Base-by-base conservation (phyloP, 2,888 invertebrate species). In the Kryphioiulus occultus region DNA sequence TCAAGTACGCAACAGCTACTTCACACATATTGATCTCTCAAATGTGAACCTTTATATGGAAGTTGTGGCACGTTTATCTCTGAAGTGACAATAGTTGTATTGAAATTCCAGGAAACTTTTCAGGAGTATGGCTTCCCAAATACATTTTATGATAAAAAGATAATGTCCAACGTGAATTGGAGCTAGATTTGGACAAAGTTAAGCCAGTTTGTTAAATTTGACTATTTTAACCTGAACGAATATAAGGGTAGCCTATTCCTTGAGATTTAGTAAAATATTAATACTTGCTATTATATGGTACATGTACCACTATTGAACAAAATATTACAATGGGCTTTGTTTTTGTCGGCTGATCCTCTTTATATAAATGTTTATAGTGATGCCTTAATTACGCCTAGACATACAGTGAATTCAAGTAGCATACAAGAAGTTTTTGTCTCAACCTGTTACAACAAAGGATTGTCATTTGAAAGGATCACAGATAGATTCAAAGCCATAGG, bases 361-460 rank as follows among this genome's bases (percentile, higher is more conserved):
- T n/a, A n/a, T 59, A 68, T 26, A 12, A 15, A 59, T 22, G 22
- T 17, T 17, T 47, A 12, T 59, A 59, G n/a, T 7, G 22, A 15
- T 9, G 0, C 4, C 22, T 7, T 26, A 68, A 68, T 68, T 68
- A 9, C 22, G 26, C 68, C 26, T 68, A 68, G 9, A 68, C 26
- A 15, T 68, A 26, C 68, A 68, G 22, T 59, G 59, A 22, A 59
- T 26, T 26, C 26, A 9, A 10, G 68, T 68, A 68, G 68, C 12
- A n/a, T 12, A 9, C 68, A 68, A 68, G 12, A 26, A 26, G 26
- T 68, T 68, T 26, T 68, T 26, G 26, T 68, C 26, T 26, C 68
- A 68, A 68, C 68, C 68, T 68, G 68, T 68, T 68, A 68, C 26
- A 68, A 68, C 68, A 68, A 68, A 26, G 68, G 68, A 68, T 68